These are phyloP conservation scores for Anabacerthia variegaticeps DNA, from an alignment of 2,797 vertebrate genomes.

Conservation along the genomic window DNA sequence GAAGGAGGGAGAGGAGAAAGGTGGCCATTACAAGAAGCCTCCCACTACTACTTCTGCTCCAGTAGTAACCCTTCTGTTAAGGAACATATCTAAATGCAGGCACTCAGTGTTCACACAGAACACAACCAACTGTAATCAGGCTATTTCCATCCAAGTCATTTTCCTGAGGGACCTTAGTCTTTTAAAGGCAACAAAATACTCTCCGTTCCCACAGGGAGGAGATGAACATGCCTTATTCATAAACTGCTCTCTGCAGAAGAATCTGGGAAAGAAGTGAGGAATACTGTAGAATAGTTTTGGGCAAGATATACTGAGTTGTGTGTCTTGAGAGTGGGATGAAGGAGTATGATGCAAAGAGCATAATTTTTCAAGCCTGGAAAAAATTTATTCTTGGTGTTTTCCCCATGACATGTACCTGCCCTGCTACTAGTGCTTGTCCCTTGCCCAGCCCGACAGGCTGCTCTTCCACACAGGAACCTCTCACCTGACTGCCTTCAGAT, in stretches of 20 bases:
- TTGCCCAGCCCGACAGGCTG: not conserved
- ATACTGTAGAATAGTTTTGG: not conserved
- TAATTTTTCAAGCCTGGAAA: not conserved
- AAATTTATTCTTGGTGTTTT: not conserved
- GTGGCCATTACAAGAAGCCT: not conserved
- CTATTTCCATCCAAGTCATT: not conserved
- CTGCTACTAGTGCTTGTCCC: not conserved
- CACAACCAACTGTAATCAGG: not conserved
- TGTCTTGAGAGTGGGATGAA: not conserved
- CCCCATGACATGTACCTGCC: fast-evolving
- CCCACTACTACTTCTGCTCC: not conserved
- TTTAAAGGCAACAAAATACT: not conserved
- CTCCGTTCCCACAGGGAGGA: not conserved
- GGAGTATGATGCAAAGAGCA: not conserved
- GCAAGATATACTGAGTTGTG: not conserved
- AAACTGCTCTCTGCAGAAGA: not conserved
- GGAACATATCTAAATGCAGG: not conserved
- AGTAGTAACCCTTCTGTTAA: not conserved
- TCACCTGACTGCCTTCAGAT: not conserved
- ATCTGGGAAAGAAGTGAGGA: not conserved
- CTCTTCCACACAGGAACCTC: not conserved
- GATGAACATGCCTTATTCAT: not conserved
- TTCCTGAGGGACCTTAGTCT: not conserved
- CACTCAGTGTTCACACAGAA: not conserved
- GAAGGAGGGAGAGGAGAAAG: not conserved